phyloP scores from a whole-genome alignment of 2,113 vertebrate species.

The Cyanoramphus novaezelandiae region DNA sequence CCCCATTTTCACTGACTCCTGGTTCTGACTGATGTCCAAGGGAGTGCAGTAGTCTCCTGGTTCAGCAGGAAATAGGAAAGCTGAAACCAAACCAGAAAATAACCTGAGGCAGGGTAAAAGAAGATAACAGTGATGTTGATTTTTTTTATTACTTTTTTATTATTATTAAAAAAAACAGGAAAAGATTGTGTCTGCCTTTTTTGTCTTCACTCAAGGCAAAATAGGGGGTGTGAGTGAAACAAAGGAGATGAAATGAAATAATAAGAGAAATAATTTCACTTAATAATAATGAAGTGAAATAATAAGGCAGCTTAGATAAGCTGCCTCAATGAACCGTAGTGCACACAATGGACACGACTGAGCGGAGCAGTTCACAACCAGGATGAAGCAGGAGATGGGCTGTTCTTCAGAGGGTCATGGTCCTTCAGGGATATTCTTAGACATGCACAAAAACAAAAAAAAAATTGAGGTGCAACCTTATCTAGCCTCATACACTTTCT shows the following conservation, averaged over 20 bases:
- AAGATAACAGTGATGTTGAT: neutral
- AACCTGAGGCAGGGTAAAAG: neutral
- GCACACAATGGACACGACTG: accelerated
- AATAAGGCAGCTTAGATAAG: neutral
- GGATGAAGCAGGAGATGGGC: neutral
- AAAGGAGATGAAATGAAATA: neutral
- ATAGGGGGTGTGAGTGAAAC: neutral
- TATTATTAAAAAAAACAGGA: neutral
- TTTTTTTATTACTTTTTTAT: neutral
- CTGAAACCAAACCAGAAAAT: neutral
- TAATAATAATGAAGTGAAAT: neutral
- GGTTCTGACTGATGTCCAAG: neutral
- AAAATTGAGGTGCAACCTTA: neutral
- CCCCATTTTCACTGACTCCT: neutral
- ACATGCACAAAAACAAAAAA: neutral
- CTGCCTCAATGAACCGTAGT: neutral
- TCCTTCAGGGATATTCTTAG: neutral
- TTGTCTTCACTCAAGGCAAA: neutral
- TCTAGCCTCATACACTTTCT: neutral
- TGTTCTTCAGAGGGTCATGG: neutral
- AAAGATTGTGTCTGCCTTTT: neutral
- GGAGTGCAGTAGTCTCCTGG: neutral
- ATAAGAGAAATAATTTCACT: too few relatives aligned
- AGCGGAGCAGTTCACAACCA: neutral
- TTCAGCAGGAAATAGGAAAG: neutral